Conservation (phyloP, 2,888 invertebrate genomes). For the Scaptomyza parva region DNA sequence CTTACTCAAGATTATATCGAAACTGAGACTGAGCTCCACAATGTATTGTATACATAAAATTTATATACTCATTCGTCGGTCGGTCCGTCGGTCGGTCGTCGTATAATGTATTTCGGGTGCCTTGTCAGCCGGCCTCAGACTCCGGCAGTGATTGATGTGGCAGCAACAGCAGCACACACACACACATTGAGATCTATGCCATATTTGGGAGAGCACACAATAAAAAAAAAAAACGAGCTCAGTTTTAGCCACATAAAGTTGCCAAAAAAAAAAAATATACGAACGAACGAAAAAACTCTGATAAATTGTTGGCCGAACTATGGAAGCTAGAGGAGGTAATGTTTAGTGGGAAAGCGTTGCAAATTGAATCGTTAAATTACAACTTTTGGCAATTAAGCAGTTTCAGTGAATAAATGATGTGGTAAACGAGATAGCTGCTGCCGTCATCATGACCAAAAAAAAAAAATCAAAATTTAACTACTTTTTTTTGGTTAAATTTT, state of each 20-base stretch:
- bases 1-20: conserved; percentile 72
- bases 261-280: conserved; percentile 3
- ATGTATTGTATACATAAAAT: conserved; percentile 14
- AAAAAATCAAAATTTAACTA: not conserved
- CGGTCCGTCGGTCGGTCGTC: not conserved
- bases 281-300: conserved; percentile 3
- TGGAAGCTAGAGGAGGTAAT: conserved; percentile 13
- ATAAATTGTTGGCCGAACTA: conserved; percentile 33
- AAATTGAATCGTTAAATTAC: conserved; percentile 45
- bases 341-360: conserved; percentile 50
- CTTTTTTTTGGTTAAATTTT: not conserved
- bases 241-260: conserved; percentile 14
- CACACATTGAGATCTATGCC: conserved; percentile 34
- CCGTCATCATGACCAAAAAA: not conserved
- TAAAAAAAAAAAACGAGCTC: conserved; percentile 35
- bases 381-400: conserved; percentile 32
- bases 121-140: conserved; percentile 54
- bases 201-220: conserved; percentile 51
- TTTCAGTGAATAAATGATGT: conserved; percentile 6
- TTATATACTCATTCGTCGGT: conserved; percentile 9
- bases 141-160: conserved; percentile 68
- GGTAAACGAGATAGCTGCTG: not conserved
- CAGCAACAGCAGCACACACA: conserved; percentile 22
- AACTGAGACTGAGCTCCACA: conserved; percentile 31
- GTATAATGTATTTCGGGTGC: conserved; percentile 72